Conservation (phyloP, 1,140 invertebrate species). For the Leptinotarsa defecta region DNA sequence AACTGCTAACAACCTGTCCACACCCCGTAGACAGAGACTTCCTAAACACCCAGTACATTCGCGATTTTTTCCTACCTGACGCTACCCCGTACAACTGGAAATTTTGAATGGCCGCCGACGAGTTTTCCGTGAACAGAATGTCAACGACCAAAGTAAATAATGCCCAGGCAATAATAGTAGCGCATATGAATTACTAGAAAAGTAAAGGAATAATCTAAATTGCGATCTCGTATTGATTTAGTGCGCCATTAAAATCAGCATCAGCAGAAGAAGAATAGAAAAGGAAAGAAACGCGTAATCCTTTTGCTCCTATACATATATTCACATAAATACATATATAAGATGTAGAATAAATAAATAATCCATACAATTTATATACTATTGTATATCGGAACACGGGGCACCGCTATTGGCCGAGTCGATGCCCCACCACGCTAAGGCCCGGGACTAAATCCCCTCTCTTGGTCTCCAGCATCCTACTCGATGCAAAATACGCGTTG, state of each 20-base stretch:
- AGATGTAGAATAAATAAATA: conserved; percentile 59
- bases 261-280: conserved; percentile 32
- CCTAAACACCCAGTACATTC: too few relatives aligned
- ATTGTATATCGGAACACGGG: conserved; percentile 54
- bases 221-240: conserved; percentile 45
- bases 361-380: conserved; percentile 59
- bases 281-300: conserved; percentile 48
- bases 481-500: conserved; percentile 49
- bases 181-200: conserved; percentile 21
- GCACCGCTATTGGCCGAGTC: conserved; percentile 45
- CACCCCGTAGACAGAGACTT: too few relatives aligned
- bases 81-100: not conserved
- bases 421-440: conserved; percentile 47
- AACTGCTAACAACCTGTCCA: too few relatives aligned
- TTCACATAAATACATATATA: conserved; percentile 57
- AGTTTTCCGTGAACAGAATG: not conserved
- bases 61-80: too few relatives aligned
- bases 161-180: conserved; percentile 9
- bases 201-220: conserved; percentile 38
- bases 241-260: conserved; percentile 45
- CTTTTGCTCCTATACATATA: conserved; percentile 56
- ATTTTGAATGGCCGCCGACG: not conserved
- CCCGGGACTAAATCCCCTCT: conserved; percentile 50
- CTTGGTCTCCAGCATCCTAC: conserved; percentile 45
- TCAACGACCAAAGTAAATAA: not conserved